phyloP scores from a whole-genome alignment of 1,140 invertebrate genomes.

The Procambarus clarkii region DNA sequence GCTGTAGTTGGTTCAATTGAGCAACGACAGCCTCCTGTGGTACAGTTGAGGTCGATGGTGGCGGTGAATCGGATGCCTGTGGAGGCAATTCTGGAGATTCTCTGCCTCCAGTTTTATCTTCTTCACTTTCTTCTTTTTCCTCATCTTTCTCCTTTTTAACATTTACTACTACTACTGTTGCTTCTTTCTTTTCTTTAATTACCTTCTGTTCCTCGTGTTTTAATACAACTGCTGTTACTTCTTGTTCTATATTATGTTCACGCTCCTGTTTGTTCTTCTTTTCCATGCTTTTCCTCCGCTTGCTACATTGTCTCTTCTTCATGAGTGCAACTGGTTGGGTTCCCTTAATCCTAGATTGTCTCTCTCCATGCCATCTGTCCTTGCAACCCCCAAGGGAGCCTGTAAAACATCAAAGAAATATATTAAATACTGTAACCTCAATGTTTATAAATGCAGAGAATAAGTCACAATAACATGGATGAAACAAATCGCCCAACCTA shows the following conservation, averaged over 20 bases:
- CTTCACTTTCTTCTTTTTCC: conserved; percentile 22
- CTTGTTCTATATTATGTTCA: neutral
- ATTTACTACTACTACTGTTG: neutral
- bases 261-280: neutral
- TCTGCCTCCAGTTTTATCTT: neutral
- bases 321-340: conserved; percentile 1
- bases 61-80: neutral
- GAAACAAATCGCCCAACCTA: too few relatives aligned
- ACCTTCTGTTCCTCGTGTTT: neutral
- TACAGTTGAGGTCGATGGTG: neutral
- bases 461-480: too few relatives aligned
- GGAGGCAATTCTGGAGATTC: neutral
- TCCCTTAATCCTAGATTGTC: neutral
- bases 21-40: conserved; percentile 47
- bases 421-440: neutral
- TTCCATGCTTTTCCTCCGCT: neutral
- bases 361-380: conserved; percentile 15
- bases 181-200: neutral
- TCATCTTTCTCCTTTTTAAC: neutral
- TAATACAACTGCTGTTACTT: neutral
- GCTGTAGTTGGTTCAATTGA: conserved; percentile 56
- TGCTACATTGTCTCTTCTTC: conserved; percentile 4
- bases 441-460: too few relatives aligned
- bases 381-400: neutral
- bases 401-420: neutral